phyloP scores from a whole-genome alignment of 2,888 invertebrate species.

The Sabatieria punctata region DNA sequence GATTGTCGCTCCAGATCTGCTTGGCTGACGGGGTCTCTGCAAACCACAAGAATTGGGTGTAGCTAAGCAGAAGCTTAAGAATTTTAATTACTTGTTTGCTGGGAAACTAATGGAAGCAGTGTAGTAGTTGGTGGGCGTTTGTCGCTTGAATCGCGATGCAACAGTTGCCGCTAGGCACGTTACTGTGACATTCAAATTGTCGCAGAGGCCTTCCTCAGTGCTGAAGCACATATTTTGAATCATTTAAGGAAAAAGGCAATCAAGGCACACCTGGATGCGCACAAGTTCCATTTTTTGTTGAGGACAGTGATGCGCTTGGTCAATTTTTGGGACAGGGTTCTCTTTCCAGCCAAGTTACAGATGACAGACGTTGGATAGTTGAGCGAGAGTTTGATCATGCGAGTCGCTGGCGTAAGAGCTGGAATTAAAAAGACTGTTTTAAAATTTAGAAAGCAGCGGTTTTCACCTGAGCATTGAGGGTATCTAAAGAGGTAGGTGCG shows the following conservation, averaged over 20 bases:
- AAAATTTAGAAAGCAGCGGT: constrained; percentile 5
- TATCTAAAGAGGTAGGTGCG: constrained; percentile 21
- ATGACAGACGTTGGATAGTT: constrained; percentile 88
- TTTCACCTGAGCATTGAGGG: constrained; percentile 29
- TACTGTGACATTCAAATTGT: constrained; percentile 52
- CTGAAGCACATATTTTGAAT: constrained; percentile 28
- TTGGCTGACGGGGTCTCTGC: constrained; percentile 71
- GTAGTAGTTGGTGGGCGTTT: constrained; percentile 43
- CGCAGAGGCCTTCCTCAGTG: constrained; percentile 59
- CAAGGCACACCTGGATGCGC: constrained; percentile 49
- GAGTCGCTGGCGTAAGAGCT: constrained; percentile 57
- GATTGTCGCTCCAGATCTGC: constrained; percentile 70
- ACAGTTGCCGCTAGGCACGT: constrained; percentile 36
- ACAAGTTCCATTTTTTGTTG: constrained; percentile 91
- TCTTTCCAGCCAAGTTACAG: constrained; percentile 85
- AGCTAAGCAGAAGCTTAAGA: not conserved
- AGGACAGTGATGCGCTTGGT: constrained; percentile 69
- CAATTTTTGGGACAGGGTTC: constrained; percentile 71
- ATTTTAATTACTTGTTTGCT: constrained; percentile 56
- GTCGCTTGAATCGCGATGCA: not conserved
- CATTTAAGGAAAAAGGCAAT: too few species aligned
- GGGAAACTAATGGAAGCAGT: constrained; percentile 62
- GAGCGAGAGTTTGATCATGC: constrained; percentile 80
- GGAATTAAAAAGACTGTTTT: not conserved
- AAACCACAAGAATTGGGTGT: constrained; percentile 15